Evolutionary conservation across 2,797 vertebrate species (phyloP).

Genomic region (Crenichthys baileyi): DNA sequence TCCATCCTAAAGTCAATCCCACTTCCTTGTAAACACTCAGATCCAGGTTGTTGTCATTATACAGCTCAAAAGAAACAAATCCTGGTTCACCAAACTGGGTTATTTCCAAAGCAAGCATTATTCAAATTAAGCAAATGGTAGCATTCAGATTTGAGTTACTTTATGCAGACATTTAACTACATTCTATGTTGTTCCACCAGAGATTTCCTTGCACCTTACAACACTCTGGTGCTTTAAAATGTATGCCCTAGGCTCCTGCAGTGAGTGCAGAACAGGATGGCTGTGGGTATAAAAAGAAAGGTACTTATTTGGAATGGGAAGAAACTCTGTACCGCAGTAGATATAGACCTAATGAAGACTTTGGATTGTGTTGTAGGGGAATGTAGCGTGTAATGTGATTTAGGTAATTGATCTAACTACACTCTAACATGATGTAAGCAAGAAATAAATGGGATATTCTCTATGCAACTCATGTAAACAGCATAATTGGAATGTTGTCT

Average conservation of each 20-base stretch:
- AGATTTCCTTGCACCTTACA: neutral
- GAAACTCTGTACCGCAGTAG: neutral
- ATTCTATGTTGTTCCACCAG: neutral
- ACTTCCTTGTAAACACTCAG: neutral
- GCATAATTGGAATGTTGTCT: slow-evolving; percentile 7
- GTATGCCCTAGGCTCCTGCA: neutral
- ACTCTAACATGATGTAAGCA: slow-evolving; percentile 8
- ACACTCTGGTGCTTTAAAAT: slow-evolving; percentile 7
- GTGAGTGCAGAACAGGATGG: neutral
- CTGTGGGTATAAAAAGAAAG: neutral
- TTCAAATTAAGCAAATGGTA: neutral
- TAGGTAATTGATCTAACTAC: slow-evolving; percentile 6
- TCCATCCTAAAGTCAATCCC: neutral
- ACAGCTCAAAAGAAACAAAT: neutral
- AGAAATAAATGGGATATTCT: slow-evolving; percentile 5
- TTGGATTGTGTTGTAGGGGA: slow-evolving; percentile 1
- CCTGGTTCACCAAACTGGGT: neutral
- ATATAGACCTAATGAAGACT: neutral
- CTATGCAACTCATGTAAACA: slow-evolving; percentile 4
- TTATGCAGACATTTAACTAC: slow-evolving; percentile 4
- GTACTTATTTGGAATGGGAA: neutral
- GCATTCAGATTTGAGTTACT: neutral
- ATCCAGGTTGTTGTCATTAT: neutral
- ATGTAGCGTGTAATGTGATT: slow-evolving; percentile 9
- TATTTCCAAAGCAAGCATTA: neutral